These are phyloP conservation scores for Micrastur ruficollis DNA, from an alignment of 2,797 vertebrate genomes.

Conservation along the genomic window DNA sequence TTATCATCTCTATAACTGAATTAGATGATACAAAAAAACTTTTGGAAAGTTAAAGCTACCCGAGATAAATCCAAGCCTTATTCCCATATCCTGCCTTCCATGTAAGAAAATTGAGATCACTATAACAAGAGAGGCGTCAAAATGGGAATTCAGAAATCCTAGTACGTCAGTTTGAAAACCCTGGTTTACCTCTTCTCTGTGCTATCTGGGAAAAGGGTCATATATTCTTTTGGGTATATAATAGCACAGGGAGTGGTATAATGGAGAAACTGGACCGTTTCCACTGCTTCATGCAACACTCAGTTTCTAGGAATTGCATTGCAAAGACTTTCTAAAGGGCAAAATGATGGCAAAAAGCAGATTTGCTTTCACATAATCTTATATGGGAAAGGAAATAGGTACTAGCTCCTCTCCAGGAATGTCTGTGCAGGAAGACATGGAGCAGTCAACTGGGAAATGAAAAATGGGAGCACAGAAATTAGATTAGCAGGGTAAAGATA, in stretches of 20 bases:
- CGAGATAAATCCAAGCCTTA: not conserved
- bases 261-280: not conserved
- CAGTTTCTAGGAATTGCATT: not conserved
- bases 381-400: not conserved
- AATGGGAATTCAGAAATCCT: not conserved
- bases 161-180: not conserved
- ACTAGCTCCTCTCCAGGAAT: not conserved
- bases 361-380: not conserved
- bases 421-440: not conserved
- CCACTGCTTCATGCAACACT: not conserved
- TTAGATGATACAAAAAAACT: not conserved
- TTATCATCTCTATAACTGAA: not conserved
- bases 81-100: not conserved
- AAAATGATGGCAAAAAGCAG: not conserved
- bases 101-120: not conserved
- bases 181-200: not conserved
- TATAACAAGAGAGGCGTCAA: not conserved
- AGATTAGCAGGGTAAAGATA: slow-evolving; percentile 14
- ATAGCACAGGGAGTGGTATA: not conserved
- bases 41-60: not conserved
- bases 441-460: not conserved
- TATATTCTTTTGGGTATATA: not conserved
- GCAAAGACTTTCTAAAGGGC: not conserved
- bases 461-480: not conserved
- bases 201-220: not conserved